Evolutionary conservation across 2,113 vertebrate genomes (phyloP), one percentile per base, ranked within the genome.

Genomic region (Malurus alboscapulatus): DNA sequence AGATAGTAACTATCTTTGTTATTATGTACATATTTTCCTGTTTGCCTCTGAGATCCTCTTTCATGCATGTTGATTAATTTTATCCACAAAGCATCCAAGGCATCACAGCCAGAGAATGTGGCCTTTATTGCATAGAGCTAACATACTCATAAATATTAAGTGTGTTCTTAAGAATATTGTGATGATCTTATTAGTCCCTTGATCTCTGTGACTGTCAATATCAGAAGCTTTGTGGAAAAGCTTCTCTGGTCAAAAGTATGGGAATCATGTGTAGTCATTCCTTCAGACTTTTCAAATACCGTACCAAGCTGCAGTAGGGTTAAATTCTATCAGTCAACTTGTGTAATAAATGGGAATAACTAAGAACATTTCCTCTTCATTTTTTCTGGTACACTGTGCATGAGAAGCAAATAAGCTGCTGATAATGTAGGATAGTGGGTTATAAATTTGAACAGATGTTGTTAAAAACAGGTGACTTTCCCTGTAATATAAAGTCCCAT

Each of bases 61-160:
- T 95, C 88, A 77, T 91, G 45, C 69, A 59, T 67, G 92, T 93
- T 96, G 90, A 94, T 96, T 95, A 95, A 96, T 95, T 92, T 92
- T 83, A 73, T 91, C 67, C 71, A 79, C 59, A 94, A 67, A 92
- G 75, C 79, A 91, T 91, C 55, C 68, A 84, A 55, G 79, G 74
- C 57, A 67, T 71, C 40, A 2, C 34, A 86, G 75, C 29, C 40
- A 42, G 61, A 71, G 74, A 93, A 75, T 89, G 44, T 82, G 76
- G 78, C 75, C 57, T 92, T 94, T 93, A 95, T 93, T 94, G 80
- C 47, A 34, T 59, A 51, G 59, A 92, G 51, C 66, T 84, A 90
- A 95, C 88, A 74, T 53, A 55, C 90, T 93, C 65, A 83, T 96
- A 86, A 94, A 96, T 94, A 91, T 84, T 91, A 58, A 95, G 79